Evolutionary conservation across 2,797 vertebrate genomes (phyloP).

Genomic region (Labeo calbasu): DNA sequence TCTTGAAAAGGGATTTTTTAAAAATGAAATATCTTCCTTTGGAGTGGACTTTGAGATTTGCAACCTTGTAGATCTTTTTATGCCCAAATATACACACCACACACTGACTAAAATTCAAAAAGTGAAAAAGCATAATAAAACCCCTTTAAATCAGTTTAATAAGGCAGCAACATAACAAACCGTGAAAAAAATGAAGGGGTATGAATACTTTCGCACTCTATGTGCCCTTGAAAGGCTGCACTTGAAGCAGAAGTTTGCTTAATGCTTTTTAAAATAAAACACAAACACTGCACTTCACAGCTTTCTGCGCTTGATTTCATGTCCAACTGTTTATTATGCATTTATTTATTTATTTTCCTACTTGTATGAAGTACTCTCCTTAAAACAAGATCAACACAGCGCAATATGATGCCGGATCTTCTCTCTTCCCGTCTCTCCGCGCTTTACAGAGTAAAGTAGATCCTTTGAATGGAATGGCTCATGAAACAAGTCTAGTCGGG

Average conservation of each 20-base stretch:
- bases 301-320: slow-evolving; percentile 6
- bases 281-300: neutral
- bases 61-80: too few relatives aligned
- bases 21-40: too few relatives aligned
- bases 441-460: slow-evolving; percentile 23
- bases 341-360: neutral
- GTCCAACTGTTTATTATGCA: neutral
- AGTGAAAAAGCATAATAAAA: too few relatives aligned
- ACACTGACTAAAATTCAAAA: too few relatives aligned
- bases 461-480: neutral
- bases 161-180: too few relatives aligned
- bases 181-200: too few relatives aligned
- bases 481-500: slow-evolving; percentile 18
- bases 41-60: too few relatives aligned
- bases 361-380: slow-evolving; percentile 1
- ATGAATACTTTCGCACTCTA: neutral
- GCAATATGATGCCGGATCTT: neutral
- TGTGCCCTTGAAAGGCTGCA: neutral
- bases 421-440: neutral
- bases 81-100: too few relatives aligned
- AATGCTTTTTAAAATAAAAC: slow-evolving; percentile 11
- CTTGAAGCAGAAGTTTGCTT: neutral
- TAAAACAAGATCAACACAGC: slow-evolving; percentile 15
- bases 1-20: too few relatives aligned
- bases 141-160: too few relatives aligned